A percentile compares a stretch with the other conserved stretches of the same genome.
phyloP scores from a whole-genome alignment of 1,140 invertebrate species.

The Chlorops oryzae region DNA sequence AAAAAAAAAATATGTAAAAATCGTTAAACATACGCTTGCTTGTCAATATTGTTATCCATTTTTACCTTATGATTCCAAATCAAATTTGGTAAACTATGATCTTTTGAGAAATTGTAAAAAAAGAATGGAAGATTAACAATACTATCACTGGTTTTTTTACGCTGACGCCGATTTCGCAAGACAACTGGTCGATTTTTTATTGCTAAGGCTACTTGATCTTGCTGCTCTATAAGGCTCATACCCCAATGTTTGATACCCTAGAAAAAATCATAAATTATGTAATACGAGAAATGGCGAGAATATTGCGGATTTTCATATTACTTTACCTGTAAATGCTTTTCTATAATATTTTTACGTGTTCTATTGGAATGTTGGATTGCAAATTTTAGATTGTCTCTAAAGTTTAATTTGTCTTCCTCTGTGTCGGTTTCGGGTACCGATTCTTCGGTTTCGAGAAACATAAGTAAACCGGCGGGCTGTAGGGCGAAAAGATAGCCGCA shows the following conservation, averaged over 20 bases:
- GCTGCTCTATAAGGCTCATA: constrained; percentile 44
- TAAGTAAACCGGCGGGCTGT: constrained; percentile 80
- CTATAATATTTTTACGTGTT: constrained; percentile 60
- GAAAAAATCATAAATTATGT: background rate
- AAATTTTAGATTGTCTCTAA: constrained; percentile 91
- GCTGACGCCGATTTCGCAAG: constrained; percentile 79
- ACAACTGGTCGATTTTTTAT: constrained; percentile 74
- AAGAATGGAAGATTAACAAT: constrained; percentile 82
- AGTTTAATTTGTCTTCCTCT: constrained; percentile 70
- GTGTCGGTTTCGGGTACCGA: constrained; percentile 68
- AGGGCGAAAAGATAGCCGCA: constrained; percentile 19
- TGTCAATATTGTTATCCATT: background rate
- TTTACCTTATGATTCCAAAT: constrained; percentile 96
- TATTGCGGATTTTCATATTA: constrained; percentile 25
- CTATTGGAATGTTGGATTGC: constrained; percentile 75
- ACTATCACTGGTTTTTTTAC: constrained; percentile 77
- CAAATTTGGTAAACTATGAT: constrained; percentile 92
- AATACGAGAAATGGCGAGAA: background rate
- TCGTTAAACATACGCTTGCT: background rate
- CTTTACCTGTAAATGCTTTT: constrained; percentile 74
- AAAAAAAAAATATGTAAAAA: constrained; percentile 16
- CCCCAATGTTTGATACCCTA: constrained; percentile 47
- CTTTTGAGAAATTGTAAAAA: constrained; percentile 91
- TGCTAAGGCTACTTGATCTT: constrained; percentile 39
- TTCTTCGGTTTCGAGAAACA: constrained; percentile 83